Evolutionary conservation across 2,888 invertebrate species (phyloP), one percentile per base, ranked within the genome.

Genomic region (Invenusta paracnida): DNA sequence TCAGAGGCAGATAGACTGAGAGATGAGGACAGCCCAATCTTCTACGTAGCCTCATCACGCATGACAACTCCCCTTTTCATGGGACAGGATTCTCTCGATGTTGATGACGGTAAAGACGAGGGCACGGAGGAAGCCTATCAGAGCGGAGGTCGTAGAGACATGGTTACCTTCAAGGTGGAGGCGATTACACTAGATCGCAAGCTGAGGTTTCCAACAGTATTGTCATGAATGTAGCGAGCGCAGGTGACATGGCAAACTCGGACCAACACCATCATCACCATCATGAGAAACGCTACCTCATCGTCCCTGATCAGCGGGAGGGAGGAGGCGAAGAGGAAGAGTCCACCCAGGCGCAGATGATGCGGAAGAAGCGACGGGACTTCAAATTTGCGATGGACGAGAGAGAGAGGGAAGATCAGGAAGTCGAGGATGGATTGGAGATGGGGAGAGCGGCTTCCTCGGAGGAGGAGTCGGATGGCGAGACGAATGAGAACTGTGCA

Each of bases 21-120:
- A 25, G 67, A 84, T 1, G 84, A 84, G 13, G 84, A 84, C 1
- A 84, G 84, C 25, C 84, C 84, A 17, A 25, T 67, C 0, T 66
- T 67, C 25, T 84, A 66, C 29, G 17, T 84, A 28, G 67, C 84
- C 28, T 67, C 67, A 25, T 84, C 73, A 73, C 17, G 73, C 5
- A 73, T 73, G 73, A 23, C 73, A 23, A 73, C 73, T 73, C 73
- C 73, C 5, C 5, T n/a, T 73, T 23, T 73, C 23, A 23, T 23
- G 2, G 73, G 25, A 2, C 73, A 73, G 73, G 5, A 73, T 73
- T 73, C 11, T 23, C 5, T 23, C 2, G 73, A 48, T 17, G 17
- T 13, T 25, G 17, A 73, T 23, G 17, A 5, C 17, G 25, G 23
- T 73, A 23, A 73, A 2, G 27, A 25, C 25, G 73, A 73, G 23